Conservation (phyloP, 2,888 invertebrate species). For the Aphodius sticticus region DNA sequence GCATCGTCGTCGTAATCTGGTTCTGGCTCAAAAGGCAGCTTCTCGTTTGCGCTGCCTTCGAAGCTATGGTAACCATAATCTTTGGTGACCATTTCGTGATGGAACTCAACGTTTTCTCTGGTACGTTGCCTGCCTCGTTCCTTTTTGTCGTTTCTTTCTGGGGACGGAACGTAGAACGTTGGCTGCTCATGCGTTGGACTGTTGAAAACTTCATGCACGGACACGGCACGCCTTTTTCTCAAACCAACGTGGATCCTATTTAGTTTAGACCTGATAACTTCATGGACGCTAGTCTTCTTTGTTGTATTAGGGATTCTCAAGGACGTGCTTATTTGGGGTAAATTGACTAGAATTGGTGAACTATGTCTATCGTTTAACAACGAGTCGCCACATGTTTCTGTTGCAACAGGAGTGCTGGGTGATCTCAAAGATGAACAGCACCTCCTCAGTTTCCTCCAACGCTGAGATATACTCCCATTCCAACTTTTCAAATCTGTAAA, state of each 20-base stretch:
- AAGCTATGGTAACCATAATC: conserved; percentile 56
- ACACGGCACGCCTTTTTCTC: conserved; percentile 70
- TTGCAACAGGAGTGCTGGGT: conserved; percentile 64
- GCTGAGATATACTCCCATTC: conserved; percentile 78
- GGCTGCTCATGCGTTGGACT: conserved; percentile 60
- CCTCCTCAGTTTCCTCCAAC: conserved; percentile 76
- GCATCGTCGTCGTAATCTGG: conserved; percentile 56
- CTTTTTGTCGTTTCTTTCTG: conserved; percentile 44
- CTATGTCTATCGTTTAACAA: conserved; percentile 65
- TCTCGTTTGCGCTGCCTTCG: conserved; percentile 53
- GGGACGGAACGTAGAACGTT: conserved; percentile 77
- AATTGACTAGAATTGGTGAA: conserved; percentile 58
- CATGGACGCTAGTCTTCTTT: conserved; percentile 65
- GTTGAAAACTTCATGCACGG: conserved; percentile 72
- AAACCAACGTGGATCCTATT: conserved; percentile 76
- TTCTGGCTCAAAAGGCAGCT: conserved; percentile 57
- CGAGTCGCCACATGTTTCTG: conserved; percentile 61
- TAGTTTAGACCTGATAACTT: conserved; percentile 70
- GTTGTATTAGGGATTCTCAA: conserved; percentile 59
- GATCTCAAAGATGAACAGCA: conserved; percentile 68
- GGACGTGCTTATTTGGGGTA: conserved; percentile 58
- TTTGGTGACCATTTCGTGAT: conserved; percentile 29
- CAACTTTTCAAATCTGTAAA: conserved; percentile 69
- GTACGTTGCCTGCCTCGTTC: conserved; percentile 44
- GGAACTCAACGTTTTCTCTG: conserved; percentile 32